These are phyloP conservation scores for Drosophila prosaltans DNA, from an alignment of 1,140 invertebrate genomes.

Conservation along the genomic window DNA sequence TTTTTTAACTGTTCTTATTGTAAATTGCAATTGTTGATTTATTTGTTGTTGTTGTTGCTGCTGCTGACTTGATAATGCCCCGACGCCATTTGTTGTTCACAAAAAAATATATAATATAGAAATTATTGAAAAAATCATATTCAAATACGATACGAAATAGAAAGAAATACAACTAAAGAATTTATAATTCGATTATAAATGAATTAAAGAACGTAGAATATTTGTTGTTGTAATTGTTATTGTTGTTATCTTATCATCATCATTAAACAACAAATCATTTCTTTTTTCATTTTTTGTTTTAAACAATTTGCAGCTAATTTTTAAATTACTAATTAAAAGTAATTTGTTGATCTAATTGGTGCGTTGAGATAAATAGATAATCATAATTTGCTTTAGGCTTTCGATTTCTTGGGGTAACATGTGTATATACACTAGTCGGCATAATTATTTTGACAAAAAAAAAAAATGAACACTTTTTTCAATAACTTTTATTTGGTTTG, in stretches of 20 bases:
- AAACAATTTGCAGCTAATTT: conserved; percentile 59
- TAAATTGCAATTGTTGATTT: conserved; percentile 29
- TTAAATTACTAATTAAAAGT: conserved; percentile 7
- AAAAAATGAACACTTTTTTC: too few species aligned
- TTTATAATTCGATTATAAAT: conserved; percentile 20
- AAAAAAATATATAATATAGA: conserved; percentile 19
- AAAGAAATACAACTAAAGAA: conserved; percentile 36
- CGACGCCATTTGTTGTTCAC: conserved; percentile 31
- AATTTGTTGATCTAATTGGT: conserved; percentile 45
- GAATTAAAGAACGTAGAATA: conserved; percentile 16
- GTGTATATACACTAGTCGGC: too few species aligned
- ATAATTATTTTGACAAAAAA: too few species aligned
- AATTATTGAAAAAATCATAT: conserved; percentile 44
- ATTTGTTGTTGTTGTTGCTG: conserved; percentile 31
- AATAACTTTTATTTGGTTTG: too few species aligned
- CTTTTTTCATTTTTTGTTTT: conserved; percentile 16
- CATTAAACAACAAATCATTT: conserved; percentile 44
- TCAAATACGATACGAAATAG: conserved; percentile 39
- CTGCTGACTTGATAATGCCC: conserved; percentile 31
- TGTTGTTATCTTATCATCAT: conserved; percentile 38
- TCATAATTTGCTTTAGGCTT: conserved; percentile 27
- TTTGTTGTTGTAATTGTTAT: background rate
- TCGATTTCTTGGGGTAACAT: conserved; percentile 78
- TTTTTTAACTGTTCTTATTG: conserved; percentile 25
- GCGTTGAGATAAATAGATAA: conserved; percentile 25